These are phyloP conservation scores for Buphagus erythrorhynchus DNA, from an alignment of 2,797 vertebrate species.

Conservation along the genomic window DNA sequence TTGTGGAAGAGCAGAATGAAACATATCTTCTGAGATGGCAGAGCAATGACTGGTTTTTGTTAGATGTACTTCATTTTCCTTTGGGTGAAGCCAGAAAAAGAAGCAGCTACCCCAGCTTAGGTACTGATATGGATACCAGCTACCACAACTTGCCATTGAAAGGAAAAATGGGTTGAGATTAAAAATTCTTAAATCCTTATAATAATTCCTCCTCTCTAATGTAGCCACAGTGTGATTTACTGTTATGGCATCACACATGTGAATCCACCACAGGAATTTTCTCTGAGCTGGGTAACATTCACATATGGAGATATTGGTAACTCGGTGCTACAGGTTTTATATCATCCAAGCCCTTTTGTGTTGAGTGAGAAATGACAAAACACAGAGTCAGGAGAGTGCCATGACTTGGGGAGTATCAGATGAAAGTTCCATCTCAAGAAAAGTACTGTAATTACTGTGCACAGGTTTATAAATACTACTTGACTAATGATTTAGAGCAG, in stretches of 20 bases:
- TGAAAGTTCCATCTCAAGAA: neutral
- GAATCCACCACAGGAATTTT: neutral
- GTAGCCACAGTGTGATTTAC: neutral
- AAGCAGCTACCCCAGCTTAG: neutral
- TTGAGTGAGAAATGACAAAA: neutral
- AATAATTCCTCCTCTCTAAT: neutral
- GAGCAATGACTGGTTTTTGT: neutral
- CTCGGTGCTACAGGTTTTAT: neutral
- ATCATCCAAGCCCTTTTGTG: neutral
- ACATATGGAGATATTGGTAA: neutral
- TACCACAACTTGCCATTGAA: neutral
- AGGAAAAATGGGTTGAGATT: neutral
- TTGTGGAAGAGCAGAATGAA: neutral
- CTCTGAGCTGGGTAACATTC: neutral
- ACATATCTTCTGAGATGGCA: neutral
- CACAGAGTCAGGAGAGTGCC: neutral
- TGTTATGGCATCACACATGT: neutral
- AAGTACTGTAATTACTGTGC: neutral
- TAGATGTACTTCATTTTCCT: neutral
- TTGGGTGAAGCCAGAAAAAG: neutral
- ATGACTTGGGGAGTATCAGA: neutral
- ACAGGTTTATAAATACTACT: neutral
- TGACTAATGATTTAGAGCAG: conserved; percentile 41
- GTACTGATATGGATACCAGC: neutral
- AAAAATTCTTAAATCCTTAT: neutral